Conservation (phyloP, 2,888 invertebrate species). For the Dimorphilus gyrociliatus region DNA sequence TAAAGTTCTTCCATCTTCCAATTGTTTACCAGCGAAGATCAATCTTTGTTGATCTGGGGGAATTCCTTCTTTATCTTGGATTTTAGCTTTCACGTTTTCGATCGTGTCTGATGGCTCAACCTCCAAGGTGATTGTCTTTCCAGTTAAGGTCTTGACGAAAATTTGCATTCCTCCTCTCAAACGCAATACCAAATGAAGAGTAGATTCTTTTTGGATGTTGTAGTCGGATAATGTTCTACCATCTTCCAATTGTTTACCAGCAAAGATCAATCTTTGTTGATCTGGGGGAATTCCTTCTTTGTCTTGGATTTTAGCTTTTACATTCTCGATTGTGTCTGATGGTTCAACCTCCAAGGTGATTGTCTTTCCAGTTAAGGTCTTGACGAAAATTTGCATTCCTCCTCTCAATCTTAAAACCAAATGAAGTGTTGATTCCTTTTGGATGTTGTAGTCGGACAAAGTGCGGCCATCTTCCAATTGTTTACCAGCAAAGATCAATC, state of each 20-base stretch:
- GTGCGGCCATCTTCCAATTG: constrained; percentile 81
- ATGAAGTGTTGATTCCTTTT: constrained; percentile 86
- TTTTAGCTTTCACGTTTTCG: constrained; percentile 66
- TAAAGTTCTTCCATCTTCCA: constrained; percentile 74
- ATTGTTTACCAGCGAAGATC: constrained; percentile 78
- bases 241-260: constrained; percentile 81
- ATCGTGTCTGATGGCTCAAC: constrained; percentile 77
- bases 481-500: constrained; percentile 78
- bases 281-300: constrained; percentile 50
- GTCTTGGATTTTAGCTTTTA: constrained; percentile 48
- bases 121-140: constrained; percentile 25
- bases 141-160: constrained; percentile 13
- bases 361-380: constrained; percentile 36
- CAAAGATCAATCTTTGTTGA: constrained; percentile 74
- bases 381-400: constrained; percentile 54
- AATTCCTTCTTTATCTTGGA: constrained; percentile 36
- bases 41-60: constrained; percentile 64
- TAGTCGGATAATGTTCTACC: constrained; percentile 76
- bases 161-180: constrained; percentile 44
- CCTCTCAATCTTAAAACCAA: constrained; percentile 68
- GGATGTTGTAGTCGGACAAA: constrained; percentile 80
- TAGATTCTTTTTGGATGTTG: constrained; percentile 88
- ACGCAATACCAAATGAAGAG: constrained; percentile 73
- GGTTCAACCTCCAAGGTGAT: constrained; percentile 48
- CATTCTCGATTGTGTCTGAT: constrained; percentile 82